Conservation (phyloP, 2,888 invertebrate genomes). For the Tenodera sinensis region DNA sequence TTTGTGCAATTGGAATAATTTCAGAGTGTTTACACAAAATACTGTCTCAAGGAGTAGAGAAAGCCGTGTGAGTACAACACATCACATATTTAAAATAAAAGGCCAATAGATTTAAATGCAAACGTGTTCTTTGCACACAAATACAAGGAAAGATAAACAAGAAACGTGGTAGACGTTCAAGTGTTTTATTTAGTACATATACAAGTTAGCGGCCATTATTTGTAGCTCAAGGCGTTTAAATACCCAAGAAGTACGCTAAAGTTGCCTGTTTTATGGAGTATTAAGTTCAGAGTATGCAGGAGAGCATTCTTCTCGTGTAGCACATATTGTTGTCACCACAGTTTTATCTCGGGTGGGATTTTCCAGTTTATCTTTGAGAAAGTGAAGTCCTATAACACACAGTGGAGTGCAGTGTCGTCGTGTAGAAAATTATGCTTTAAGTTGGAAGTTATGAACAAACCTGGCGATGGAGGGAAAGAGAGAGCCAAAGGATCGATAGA, state of each 20-base stretch:
- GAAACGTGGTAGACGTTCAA: too few relatives aligned
- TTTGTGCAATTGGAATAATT: too few relatives aligned
- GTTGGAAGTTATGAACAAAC: background rate
- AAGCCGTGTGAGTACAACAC: too few relatives aligned
- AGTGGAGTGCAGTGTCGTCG: background rate
- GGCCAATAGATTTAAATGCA: too few relatives aligned
- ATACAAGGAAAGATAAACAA: too few relatives aligned
- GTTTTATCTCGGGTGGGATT: background rate
- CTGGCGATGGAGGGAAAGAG: background rate
- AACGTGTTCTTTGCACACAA: too few relatives aligned
- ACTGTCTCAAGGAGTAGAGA: too few relatives aligned
- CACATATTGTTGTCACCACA: background rate
- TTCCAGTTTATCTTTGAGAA: background rate
- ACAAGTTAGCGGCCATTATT: background rate
- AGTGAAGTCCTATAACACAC: background rate
- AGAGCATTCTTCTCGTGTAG: background rate
- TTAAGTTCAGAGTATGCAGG: background rate
- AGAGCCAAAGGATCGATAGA: background rate
- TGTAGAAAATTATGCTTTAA: background rate
- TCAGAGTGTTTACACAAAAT: too few relatives aligned
- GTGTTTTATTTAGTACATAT: too few relatives aligned
- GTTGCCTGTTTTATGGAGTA: background rate
- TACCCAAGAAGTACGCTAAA: background rate
- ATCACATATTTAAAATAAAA: too few relatives aligned
- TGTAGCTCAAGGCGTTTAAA: background rate